Evolutionary conservation across 2,113 vertebrate genomes (phyloP).

Genomic region (Micronycteris hirsuta): DNA sequence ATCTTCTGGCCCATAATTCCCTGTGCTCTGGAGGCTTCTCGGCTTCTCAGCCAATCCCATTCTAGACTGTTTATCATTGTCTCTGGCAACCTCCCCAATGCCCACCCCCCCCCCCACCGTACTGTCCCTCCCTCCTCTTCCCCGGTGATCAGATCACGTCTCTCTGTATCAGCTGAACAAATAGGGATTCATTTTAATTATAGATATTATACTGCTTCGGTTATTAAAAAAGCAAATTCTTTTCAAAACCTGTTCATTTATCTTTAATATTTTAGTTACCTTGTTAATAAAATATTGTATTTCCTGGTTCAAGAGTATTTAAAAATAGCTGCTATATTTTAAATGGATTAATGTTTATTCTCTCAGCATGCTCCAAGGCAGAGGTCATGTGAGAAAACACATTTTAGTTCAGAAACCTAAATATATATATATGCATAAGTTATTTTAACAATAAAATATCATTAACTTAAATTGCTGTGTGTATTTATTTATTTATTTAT

Average conservation of each 20-base stretch:
- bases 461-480: not conserved
- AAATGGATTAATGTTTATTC: not conserved
- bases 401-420: not conserved
- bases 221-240: not conserved
- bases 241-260: not conserved
- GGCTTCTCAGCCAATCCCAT: no score
- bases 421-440: not conserved
- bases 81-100: no score
- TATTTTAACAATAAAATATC: not conserved
- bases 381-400: not conserved
- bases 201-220: not conserved
- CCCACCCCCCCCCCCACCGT: no score
- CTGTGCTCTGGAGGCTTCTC: no score
- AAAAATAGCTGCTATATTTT: not conserved
- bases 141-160: no score
- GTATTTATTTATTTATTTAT: not conserved
- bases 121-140: no score
- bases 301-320: not conserved
- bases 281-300: not conserved
- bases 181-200: not conserved
- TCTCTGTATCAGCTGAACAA: no score
- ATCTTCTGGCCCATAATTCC: no score
- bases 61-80: no score
- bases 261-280: not conserved
- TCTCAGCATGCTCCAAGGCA: not conserved